A percentile compares a stretch with the other conserved stretches of the same genome.
phyloP scores from a whole-genome alignment of 1,140 invertebrate genomes.

The Lutraria rhynchaena region DNA sequence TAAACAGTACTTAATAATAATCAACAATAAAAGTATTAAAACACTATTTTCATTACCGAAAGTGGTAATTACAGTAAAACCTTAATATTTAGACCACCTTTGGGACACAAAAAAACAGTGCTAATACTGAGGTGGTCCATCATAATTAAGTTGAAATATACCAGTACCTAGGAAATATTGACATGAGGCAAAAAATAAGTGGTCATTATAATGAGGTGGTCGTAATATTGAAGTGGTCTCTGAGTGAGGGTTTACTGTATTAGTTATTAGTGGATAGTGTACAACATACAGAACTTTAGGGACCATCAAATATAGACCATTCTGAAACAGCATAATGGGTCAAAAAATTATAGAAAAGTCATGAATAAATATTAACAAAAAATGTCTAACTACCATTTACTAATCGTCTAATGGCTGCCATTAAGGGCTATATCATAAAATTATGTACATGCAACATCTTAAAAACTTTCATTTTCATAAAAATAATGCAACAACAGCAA shows the following conservation, averaged over 20 bases:
- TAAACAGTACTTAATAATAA: too few species aligned
- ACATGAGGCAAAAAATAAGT: too few species aligned
- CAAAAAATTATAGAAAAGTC: not conserved
- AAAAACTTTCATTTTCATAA: conserved; percentile 3
- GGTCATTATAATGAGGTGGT: too few species aligned
- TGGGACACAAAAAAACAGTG: too few species aligned
- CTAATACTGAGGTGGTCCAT: too few species aligned
- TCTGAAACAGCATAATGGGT: not conserved
- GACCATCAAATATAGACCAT: too few species aligned
- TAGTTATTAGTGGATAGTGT: not conserved
- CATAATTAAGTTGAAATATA: too few species aligned
- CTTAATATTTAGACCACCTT: too few species aligned
- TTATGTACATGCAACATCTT: not conserved
- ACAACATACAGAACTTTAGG: not conserved
- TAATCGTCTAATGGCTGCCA: conserved; percentile 28
- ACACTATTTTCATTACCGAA: too few species aligned
- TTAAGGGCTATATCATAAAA: conserved; percentile 21
- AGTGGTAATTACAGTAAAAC: too few species aligned
- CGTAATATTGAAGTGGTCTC: not conserved
- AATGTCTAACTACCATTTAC: not conserved
- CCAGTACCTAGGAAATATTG: too few species aligned
- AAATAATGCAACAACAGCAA: conserved; percentile 6
- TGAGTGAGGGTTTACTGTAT: not conserved
- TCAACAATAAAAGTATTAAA: too few species aligned
- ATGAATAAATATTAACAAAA: conserved; percentile 10